These are phyloP conservation scores for Manis javanica DNA, from an alignment of 2,797 vertebrate species.

Conservation along the genomic window DNA sequence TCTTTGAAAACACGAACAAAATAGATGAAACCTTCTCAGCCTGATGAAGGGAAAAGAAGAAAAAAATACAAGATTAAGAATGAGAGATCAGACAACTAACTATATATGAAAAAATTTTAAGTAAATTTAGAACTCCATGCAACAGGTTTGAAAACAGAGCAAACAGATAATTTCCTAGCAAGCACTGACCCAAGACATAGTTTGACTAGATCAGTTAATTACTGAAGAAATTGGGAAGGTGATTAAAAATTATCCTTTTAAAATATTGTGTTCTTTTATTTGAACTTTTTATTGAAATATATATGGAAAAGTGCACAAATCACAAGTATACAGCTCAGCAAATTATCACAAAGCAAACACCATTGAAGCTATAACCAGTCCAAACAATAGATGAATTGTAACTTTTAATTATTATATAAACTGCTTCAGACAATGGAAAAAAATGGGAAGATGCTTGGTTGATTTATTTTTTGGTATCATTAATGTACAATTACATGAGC, in stretches of 20 bases:
- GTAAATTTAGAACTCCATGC: not conserved
- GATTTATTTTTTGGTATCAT: no score
- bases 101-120: not conserved
- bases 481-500: no score
- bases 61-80: not conserved
- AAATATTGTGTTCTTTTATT: constrained; percentile 2
- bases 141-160: not conserved
- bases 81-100: not conserved
- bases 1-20: constrained; percentile 36
- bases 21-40: not conserved
- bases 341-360: not conserved
- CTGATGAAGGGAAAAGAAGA: not conserved
- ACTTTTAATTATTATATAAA: constrained; percentile 31
- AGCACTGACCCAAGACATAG: not conserved
- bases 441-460: not conserved
- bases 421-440: not conserved
- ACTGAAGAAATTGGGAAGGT: constrained; percentile 8
- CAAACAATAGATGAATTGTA: not conserved
- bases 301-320: not conserved
- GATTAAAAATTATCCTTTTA: constrained; percentile 13
- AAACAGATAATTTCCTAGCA: constrained; percentile 19
- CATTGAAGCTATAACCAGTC: not conserved
- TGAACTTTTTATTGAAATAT: constrained; percentile 14
- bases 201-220: not conserved
- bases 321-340: not conserved